A percentile compares a stretch with the other conserved stretches of the same genome.
Evolutionary conservation across 2,797 vertebrate genomes (phyloP).

Genomic region (Centroberyx gerrardi): DNA sequence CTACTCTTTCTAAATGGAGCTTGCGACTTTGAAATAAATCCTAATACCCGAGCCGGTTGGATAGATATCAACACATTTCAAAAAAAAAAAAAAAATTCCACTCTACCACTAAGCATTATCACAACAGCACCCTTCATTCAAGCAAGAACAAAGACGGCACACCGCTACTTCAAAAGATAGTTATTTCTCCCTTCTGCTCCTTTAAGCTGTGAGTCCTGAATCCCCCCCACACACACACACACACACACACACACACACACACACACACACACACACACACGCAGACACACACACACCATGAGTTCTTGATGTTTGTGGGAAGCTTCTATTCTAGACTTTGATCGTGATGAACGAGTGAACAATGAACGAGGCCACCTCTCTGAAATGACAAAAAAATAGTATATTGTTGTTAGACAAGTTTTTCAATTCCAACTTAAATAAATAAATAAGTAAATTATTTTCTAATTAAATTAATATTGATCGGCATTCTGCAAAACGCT

Average conservation of each 20-base stretch:
- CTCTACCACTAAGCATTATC: not conserved
- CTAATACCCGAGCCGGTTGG: slow-evolving; percentile 17
- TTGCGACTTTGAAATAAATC: slow-evolving; percentile 37
- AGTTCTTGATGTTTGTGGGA: not conserved
- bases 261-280: too few species aligned
- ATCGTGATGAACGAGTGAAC: not conserved
- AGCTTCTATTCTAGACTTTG: not conserved
- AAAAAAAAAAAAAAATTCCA: slow-evolving; percentile 13
- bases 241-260: too few species aligned
- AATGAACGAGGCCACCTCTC: too few species aligned
- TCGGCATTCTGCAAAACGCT: slow-evolving; percentile 20
- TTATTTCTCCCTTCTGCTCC: not conserved
- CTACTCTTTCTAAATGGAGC: not conserved
- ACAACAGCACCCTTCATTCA: slow-evolving; percentile 1
- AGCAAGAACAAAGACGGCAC: slow-evolving; percentile 35
- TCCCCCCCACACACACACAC: not conserved
- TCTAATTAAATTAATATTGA: slow-evolving; percentile 26
- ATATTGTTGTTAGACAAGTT: not conserved
- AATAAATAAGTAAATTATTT: not conserved
- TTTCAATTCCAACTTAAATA: not conserved
- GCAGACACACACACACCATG: too few species aligned
- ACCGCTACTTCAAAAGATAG: not conserved
- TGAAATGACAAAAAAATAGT: slow-evolving; percentile 7
- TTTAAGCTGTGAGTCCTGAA: not conserved
- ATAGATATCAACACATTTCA: slow-evolving; percentile 13